Base-by-base conservation (phyloP, 2,113 vertebrate species). In the Odocoileus virginianus region DNA sequence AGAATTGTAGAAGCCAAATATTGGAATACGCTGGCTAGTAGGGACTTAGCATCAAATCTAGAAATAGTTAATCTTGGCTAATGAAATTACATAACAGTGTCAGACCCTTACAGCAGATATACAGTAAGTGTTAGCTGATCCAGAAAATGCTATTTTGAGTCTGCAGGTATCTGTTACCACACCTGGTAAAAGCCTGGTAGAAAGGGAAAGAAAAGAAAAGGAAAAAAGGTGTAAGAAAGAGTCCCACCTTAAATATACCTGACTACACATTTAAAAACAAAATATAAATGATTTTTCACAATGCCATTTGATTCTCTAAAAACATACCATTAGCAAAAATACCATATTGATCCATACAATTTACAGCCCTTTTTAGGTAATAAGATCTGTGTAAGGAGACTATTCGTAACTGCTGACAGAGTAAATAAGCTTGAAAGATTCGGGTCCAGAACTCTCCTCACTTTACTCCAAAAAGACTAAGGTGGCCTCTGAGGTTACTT, bases 141-240 rank as follows among this genome's bases (percentile, higher is more conserved):
- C 40, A 94, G 90, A 95, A 96, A 96, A 96, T 50, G 15, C 43
- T 95, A 74, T 52, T 95, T 88, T 95, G 60, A 87, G 87, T 93
- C 58, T 58, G 90, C 14, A 33, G 33, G 19, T 96, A 87, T 74
- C 91, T 89, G 60, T 54, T 93, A 95, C 25, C 54, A 86, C 17
- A 43, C 1, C 94, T 43, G 60, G 60, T 57, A 88, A 86, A 97
- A 94, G 16, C 21, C 13, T 84, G 7, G 43, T 10, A n/a, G 87
- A 95, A 89, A 54, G 82, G 40, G 28, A 61, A 71, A 58, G 27
- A 8, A 21, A 74, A 74, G 47, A 10, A n/a, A 81, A 81, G 78
- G 30, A 21, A 50, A 81, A 81, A 50, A 81, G 45, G 36, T 27
- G 5, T 54, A 11, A 94, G 60, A 78, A 76, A 15, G 50, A 95